These are phyloP conservation scores for Mesochorus sp. DNA, from an alignment of 2,888 invertebrate genomes.

Conservation along the genomic window DNA sequence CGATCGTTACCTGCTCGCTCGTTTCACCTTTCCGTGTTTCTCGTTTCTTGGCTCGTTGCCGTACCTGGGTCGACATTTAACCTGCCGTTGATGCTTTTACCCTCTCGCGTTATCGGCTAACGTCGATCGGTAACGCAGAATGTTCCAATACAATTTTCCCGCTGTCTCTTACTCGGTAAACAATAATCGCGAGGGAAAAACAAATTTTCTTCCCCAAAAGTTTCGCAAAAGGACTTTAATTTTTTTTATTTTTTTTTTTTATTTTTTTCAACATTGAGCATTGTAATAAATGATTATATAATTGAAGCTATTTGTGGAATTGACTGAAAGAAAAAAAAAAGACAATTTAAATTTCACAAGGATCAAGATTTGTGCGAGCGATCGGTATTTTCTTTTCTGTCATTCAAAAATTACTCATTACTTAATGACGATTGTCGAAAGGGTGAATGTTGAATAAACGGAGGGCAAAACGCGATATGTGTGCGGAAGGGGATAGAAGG, in stretches of 20 bases:
- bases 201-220: background rate
- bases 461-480: slow-evolving; percentile 50
- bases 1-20: slow-evolving; percentile 22
- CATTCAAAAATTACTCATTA: too few relatives aligned
- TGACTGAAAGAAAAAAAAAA: too few relatives aligned
- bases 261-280: too few relatives aligned
- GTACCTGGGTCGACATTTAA: slow-evolving; percentile 56
- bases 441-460: slow-evolving; percentile 53
- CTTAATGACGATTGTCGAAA: too few relatives aligned
- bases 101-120: slow-evolving; percentile 22
- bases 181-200: background rate
- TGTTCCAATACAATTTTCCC: slow-evolving; percentile 10
- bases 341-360: too few relatives aligned
- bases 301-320: too few relatives aligned
- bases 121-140: slow-evolving; percentile 57
- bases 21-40: slow-evolving; percentile 36
- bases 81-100: slow-evolving; percentile 46
- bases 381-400: too few relatives aligned
- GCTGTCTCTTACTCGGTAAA: slow-evolving; percentile 8
- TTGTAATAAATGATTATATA: too few relatives aligned
- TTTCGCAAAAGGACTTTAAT: too few relatives aligned
- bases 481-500: slow-evolving; percentile 29
- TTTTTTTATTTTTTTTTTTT: too few relatives aligned
- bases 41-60: slow-evolving; percentile 19
- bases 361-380: too few relatives aligned